phyloP scores from a whole-genome alignment of 2,888 invertebrate species.

The Zhengitettix transpicula region DNA sequence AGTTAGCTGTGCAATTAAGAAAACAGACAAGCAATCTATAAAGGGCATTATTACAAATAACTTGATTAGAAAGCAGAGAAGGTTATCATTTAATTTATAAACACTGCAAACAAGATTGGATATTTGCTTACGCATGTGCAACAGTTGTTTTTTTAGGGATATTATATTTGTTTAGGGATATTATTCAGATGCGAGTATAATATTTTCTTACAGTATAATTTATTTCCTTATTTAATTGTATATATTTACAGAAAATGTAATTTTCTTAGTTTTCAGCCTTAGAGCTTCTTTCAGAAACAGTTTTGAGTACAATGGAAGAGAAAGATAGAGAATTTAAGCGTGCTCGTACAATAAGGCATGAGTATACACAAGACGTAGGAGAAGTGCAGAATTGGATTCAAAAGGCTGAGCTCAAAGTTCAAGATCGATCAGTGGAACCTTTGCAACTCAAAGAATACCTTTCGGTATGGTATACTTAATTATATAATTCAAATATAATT shows the following conservation, averaged over 20 bases:
- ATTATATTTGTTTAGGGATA: too few species aligned
- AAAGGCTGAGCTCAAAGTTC: constrained; percentile 64
- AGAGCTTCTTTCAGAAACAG: constrained; percentile 64
- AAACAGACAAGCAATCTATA: too few species aligned
- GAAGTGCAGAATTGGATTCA: constrained; percentile 70
- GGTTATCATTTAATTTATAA: too few species aligned
- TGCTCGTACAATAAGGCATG: constrained; percentile 63
- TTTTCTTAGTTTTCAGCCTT: constrained; percentile 52
- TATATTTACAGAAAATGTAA: not conserved
- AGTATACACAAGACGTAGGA: constrained; percentile 64
- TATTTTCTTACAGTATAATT: not conserved
- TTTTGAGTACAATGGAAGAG: constrained; percentile 68
- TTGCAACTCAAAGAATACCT: constrained; percentile 58
- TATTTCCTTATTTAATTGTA: not conserved
- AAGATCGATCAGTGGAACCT: constrained; percentile 65
- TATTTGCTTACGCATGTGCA: too few species aligned
- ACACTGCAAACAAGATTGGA: too few species aligned
- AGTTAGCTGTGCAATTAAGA: too few species aligned
- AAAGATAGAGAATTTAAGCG: constrained; percentile 76
- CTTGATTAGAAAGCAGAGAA: too few species aligned
- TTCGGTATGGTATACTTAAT: constrained; percentile 25
- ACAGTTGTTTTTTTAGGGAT: too few species aligned
- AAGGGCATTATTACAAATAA: too few species aligned
- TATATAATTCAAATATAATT: not conserved
- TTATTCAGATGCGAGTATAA: too few species aligned